Conservation (phyloP, 2,888 invertebrate genomes). For the Nomada lathburiana region DNA sequence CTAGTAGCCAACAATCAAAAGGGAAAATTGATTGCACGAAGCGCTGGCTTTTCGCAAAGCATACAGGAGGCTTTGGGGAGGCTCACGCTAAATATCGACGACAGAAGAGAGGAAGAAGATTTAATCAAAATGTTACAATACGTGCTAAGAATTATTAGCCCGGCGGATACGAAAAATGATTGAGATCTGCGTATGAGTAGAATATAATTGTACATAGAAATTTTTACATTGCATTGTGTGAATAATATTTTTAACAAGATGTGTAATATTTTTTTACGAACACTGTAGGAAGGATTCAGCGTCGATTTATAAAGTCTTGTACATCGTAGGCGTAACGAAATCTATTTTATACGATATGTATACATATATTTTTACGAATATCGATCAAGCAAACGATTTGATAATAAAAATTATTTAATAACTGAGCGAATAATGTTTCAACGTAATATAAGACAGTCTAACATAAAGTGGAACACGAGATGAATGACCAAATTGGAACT, state of each 20-base stretch:
- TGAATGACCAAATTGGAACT: too few species aligned
- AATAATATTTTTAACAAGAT: constrained; percentile 6
- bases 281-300: background rate
- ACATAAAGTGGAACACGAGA: too few species aligned
- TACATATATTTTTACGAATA: constrained; percentile 27
- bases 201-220: constrained; percentile 48
- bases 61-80: constrained; percentile 85
- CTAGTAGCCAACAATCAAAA: constrained; percentile 89
- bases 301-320: constrained; percentile 5
- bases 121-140: constrained; percentile 79
- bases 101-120: constrained; percentile 76
- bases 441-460: too few species aligned
- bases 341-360: constrained; percentile 4
- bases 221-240: constrained; percentile 24
- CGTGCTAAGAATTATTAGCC: constrained; percentile 76
- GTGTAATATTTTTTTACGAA: constrained; percentile 30
- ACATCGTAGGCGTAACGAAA: background rate
- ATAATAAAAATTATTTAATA: constrained; percentile 22
- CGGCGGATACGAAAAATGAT: constrained; percentile 68
- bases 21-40: constrained; percentile 86
- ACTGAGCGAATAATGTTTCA: too few species aligned
- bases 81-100: constrained; percentile 78
- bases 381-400: background rate
- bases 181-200: background rate
- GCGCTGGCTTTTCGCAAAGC: constrained; percentile 84